These are phyloP conservation scores for Idaea dimidiata DNA, from an alignment of 2,888 invertebrate species.

Conservation along the genomic window DNA sequence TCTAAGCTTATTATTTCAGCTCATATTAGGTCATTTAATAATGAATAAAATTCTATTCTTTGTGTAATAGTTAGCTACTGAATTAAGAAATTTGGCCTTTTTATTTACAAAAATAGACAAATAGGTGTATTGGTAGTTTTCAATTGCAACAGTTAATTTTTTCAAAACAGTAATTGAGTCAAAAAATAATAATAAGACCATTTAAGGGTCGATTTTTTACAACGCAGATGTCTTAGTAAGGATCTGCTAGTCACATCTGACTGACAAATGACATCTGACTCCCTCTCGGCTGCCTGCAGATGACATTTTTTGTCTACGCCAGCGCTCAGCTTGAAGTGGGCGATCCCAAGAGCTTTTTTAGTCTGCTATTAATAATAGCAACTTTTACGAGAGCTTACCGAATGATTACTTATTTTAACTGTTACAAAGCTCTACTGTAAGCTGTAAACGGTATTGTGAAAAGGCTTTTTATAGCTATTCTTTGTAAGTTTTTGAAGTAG, in stretches of 20 bases:
- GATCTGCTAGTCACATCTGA: background rate
- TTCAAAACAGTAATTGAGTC: too few relatives aligned
- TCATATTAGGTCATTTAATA: too few relatives aligned
- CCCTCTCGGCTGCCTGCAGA: background rate
- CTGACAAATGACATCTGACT: background rate
- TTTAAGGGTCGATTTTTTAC: background rate
- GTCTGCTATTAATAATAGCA: constrained; percentile 39
- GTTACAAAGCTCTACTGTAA: constrained; percentile 28
- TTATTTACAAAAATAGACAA: too few relatives aligned
- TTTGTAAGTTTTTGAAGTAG: constrained; percentile 3
- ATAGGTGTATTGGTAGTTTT: too few relatives aligned
- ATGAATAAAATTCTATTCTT: too few relatives aligned
- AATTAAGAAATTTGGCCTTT: too few relatives aligned
- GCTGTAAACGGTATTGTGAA: constrained; percentile 6
- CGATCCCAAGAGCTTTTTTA: constrained; percentile 40
- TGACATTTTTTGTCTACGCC: background rate
- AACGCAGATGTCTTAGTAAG: background rate
- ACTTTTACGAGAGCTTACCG: constrained; percentile 35
- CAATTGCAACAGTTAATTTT: too few relatives aligned
- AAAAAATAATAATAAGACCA: too few relatives aligned
- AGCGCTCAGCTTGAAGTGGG: constrained; percentile 38
- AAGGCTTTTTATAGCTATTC: constrained; percentile 2
- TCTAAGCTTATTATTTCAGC: too few relatives aligned
- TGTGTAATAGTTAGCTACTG: too few relatives aligned
- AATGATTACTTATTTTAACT: constrained; percentile 41